phyloP scores from a whole-genome alignment of 2,888 invertebrate genomes.

The Petrolisthes manimaculis region DNA sequence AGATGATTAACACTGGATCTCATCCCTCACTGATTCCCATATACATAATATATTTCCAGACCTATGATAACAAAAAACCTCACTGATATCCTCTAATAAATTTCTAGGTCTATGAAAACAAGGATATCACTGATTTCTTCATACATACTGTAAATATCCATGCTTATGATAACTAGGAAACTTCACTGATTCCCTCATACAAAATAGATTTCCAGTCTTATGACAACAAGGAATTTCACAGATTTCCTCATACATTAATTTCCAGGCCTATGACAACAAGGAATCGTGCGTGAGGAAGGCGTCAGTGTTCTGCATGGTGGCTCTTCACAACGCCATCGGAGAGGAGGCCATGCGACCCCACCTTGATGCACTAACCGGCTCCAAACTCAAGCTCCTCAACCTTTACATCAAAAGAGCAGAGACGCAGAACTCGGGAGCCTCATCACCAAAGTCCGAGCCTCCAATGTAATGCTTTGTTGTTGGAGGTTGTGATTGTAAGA shows the following conservation, averaged over 20 bases:
- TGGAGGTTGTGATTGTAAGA: constrained; percentile 27
- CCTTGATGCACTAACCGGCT: constrained; percentile 84
- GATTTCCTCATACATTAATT: background rate
- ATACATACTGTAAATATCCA: background rate
- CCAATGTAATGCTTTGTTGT: constrained; percentile 43
- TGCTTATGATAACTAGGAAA: background rate
- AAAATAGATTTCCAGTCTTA: background rate
- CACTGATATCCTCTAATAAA: too few species aligned
- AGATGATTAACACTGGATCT: too few species aligned
- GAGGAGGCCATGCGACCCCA: constrained; percentile 87
- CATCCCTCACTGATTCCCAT: too few species aligned
- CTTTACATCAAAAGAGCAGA: constrained; percentile 80
- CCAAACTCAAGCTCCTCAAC: constrained; percentile 88
- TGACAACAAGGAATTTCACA: too few species aligned
- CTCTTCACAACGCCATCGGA: constrained; percentile 89
- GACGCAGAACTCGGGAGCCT: constrained; percentile 65
- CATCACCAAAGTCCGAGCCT: constrained; percentile 65
- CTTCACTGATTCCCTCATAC: too few species aligned
- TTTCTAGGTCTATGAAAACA: too few species aligned
- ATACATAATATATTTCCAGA: too few species aligned
- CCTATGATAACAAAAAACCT: too few species aligned
- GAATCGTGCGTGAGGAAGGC: constrained; percentile 95
- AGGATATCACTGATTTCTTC: background rate
- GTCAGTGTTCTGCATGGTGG: constrained; percentile 97
- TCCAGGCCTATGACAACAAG: constrained; percentile 88